Conservation (phyloP, 2,797 vertebrate genomes). For the Miopithecus talapoin region DNA sequence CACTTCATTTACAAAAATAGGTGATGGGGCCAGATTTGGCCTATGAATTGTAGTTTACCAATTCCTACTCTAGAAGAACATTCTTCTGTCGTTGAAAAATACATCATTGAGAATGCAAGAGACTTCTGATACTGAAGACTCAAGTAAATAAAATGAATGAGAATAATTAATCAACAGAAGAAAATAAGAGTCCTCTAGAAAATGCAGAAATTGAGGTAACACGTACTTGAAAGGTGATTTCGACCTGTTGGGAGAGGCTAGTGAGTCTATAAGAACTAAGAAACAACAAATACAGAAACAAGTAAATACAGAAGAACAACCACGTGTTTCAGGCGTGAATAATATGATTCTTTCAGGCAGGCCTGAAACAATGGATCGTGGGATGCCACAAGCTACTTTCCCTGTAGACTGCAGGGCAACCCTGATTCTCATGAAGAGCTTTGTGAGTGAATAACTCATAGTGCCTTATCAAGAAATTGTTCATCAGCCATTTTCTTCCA, state of each 20-base stretch:
- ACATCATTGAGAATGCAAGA: neutral
- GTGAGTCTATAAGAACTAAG: neutral
- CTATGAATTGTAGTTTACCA: neutral
- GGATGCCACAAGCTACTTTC: neutral
- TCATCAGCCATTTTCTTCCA: neutral
- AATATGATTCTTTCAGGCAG: neutral
- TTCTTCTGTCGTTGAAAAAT: neutral
- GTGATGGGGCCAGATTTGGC: neutral
- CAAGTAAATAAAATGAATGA: neutral
- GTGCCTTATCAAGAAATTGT: neutral
- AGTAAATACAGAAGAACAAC: neutral
- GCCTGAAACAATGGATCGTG: neutral
- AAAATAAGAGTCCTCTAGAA: neutral
- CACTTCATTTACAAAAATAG: neutral
- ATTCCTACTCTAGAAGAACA: neutral
- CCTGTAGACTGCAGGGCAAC: neutral
- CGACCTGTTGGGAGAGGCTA: neutral
- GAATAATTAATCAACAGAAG: neutral
- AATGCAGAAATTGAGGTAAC: neutral
- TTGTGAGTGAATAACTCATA: neutral
- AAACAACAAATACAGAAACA: neutral
- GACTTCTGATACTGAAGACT: neutral
- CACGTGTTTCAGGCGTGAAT: neutral
- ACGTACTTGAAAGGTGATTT: neutral
- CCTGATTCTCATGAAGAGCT: neutral